Conservation (phyloP, 2,888 invertebrate genomes). For the Chymomyza fuscimana region DNA sequence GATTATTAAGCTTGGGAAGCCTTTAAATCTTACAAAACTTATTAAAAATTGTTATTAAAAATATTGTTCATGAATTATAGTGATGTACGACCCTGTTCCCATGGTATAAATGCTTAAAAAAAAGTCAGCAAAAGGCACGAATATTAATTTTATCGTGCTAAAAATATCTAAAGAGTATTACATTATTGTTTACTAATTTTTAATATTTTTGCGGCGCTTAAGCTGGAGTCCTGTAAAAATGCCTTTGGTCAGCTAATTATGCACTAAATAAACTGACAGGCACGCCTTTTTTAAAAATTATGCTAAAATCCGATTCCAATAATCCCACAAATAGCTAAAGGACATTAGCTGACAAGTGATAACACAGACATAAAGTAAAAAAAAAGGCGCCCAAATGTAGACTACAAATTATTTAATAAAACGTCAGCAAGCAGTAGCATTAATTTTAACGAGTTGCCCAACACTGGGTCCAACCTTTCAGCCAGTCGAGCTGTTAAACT, state of each 20-base stretch:
- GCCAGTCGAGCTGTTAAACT: constrained; percentile 63
- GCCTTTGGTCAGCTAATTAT: constrained; percentile 40
- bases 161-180: too few relatives aligned
- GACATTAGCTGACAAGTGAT: constrained; percentile 11
- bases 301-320: background rate
- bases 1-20: too few relatives aligned
- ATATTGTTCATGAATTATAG: too few relatives aligned
- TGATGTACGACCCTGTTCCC: too few relatives aligned
- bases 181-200: too few relatives aligned
- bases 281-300: constrained; percentile 9
- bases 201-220: background rate
- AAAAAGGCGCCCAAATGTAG: constrained; percentile 16
- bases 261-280: constrained; percentile 34
- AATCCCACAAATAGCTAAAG: background rate
- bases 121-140: too few relatives aligned
- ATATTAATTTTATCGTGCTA: too few relatives aligned
- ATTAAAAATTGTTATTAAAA: too few relatives aligned
- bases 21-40: too few relatives aligned
- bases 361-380: constrained; percentile 61
- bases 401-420: constrained; percentile 67
- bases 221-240: background rate
- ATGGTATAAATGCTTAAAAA: too few relatives aligned
- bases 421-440: constrained; percentile 47
- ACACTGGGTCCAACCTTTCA: background rate
- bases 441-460: constrained; percentile 66